phyloP scores from a whole-genome alignment of 2,888 invertebrate species.

The Plutella xylostella region DNA sequence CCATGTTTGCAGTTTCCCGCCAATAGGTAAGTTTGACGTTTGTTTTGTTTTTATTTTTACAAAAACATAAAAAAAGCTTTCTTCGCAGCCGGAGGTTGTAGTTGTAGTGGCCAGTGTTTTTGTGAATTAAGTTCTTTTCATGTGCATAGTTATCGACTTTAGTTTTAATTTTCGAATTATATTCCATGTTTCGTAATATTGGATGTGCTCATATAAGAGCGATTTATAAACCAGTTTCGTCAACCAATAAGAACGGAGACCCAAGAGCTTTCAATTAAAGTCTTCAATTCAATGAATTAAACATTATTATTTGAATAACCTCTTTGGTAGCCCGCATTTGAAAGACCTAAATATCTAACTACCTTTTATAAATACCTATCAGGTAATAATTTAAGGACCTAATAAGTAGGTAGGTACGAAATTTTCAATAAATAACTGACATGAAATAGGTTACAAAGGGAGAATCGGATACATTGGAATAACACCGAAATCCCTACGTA shows the following conservation, averaged over 20 bases:
- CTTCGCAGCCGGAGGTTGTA: neutral
- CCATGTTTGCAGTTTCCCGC: neutral
- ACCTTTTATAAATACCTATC: no score
- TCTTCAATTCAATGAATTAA: slow-evolving; percentile 1
- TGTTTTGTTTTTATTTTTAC: neutral
- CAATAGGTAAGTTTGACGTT: neutral
- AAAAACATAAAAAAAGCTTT: neutral
- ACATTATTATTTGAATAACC: neutral
- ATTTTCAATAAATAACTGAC: no score
- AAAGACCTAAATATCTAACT: no score
- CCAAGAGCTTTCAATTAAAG: slow-evolving; percentile 5
- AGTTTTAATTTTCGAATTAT: no score
- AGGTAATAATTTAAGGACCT: no score
- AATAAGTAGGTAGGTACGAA: no score
- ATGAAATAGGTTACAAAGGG: no score
- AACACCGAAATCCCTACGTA: no score
- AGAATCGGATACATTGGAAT: no score
- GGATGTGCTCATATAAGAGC: neutral
- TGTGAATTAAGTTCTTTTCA: neutral
- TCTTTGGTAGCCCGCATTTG: neutral
- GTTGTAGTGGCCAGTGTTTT: neutral
- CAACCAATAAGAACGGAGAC: neutral
- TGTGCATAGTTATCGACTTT: no score
- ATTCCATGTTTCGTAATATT: neutral
- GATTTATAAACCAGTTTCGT: neutral